Evolutionary conservation across 2,113 vertebrate species (phyloP), one percentile per base, ranked within the genome.

Genomic region (Mormyrus lacerda): DNA sequence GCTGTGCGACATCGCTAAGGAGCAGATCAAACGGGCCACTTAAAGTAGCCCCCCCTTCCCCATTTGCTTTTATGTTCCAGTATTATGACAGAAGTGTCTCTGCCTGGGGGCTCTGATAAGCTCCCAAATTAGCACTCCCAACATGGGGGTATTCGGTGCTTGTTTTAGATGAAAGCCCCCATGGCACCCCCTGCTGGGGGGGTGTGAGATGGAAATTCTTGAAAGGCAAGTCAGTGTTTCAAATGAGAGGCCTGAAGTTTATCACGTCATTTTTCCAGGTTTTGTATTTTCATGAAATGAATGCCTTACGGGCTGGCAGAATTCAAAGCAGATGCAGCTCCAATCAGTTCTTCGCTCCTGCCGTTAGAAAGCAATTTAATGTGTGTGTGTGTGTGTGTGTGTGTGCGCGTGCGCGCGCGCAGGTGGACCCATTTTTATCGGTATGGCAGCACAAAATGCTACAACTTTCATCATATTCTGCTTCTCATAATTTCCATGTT

Each of bases 1-100:
- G 88, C 90, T 91, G 90, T 65, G 91, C 31, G 8, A 24, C 50
- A 82, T 69, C 27, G 44, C 88, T 84, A 82, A 84, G 89, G 91
- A 69, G 88, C 65, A 89, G 87, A 92, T 92, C 92, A 92, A 91
- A 92, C 90, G 87, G 91, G 65, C 82, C 90, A 90, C 91, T 88
- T 87, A 86, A 87, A 87, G 19, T 42, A 5, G 0, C 51, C 48
- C 51, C 86, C 69, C 61, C 79, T 44, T 89, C 88, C 83, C 47
- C 82, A 19, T 85, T 73, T 42, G 8, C 90, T 91, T 91, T 91
- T 87, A 91, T 91, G 89, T 90, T 31, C 88, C 91, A 50, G 44
- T 76, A 58, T 91, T 85, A 82, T 89, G 89, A 47, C 85, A 47
- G 86, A 90, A 87, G 84, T 87, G 88, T 87, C 88, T 87, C 89